Percentiles rank a stretch among this genome's conserved stretches.
phyloP scores from a whole-genome alignment of 53 echinoderm and acorn worm genomes.

The Antedon mediterranea region DNA sequence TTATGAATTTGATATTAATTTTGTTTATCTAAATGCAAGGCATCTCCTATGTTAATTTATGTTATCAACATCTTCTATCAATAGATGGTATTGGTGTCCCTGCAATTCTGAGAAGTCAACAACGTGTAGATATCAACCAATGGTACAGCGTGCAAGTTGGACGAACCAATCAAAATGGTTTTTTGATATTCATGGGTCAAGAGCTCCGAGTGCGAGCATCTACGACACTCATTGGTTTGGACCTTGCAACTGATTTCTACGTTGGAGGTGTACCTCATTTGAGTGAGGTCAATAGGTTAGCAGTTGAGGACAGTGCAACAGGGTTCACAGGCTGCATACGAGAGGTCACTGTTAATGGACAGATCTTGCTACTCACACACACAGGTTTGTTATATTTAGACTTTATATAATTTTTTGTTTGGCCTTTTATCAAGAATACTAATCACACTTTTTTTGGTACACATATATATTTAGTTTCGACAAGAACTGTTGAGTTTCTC shows the following conservation, averaged over 20 bases:
- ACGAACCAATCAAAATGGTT: slow-evolving; percentile 34
- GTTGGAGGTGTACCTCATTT: slow-evolving; percentile 36
- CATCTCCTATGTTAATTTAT: no score
- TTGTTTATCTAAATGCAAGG: no score
- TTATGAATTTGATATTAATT: no score
- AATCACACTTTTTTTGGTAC: no score
- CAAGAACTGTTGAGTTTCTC: no score
- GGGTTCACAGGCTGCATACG: slow-evolving; percentile 48
- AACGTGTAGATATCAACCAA: slow-evolving; percentile 16
- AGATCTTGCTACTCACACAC: slow-evolving; percentile 19
- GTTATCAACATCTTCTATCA: background rate
- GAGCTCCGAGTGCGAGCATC: slow-evolving; percentile 30
- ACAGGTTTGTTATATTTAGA: slow-evolving; percentile 4
- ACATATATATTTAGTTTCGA: no score
- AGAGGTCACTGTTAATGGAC: slow-evolving; percentile 30
- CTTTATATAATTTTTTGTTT: no score
- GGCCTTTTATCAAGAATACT: no score
- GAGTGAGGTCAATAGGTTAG: slow-evolving; percentile 29
- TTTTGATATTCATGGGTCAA: slow-evolving; percentile 22
- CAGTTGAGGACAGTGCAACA: slow-evolving; percentile 31
- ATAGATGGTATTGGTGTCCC: slow-evolving; percentile 50
- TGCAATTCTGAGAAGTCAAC: slow-evolving; percentile 23
- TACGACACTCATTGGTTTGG: slow-evolving; percentile 37
- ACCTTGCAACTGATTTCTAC: slow-evolving; percentile 36
- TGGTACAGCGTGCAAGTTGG: slow-evolving; percentile 45